Percentiles rank a stretch among this genome's conserved stretches.
These are phyloP conservation scores for Struthidea cinerea DNA, from an alignment of 2,113 vertebrate genomes.

Conservation along the genomic window DNA sequence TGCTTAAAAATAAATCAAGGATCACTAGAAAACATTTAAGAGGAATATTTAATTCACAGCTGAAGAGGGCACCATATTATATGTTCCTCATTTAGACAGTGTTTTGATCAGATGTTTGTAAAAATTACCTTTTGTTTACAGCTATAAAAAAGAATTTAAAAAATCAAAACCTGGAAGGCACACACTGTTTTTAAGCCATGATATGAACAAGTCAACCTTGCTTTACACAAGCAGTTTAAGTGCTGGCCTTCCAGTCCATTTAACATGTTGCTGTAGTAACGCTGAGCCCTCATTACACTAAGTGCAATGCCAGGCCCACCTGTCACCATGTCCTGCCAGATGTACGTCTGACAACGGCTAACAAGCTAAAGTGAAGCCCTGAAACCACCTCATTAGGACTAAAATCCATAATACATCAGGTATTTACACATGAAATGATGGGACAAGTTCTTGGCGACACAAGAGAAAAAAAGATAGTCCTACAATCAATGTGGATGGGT, in stretches of 20 bases:
- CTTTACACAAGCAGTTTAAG: not conserved
- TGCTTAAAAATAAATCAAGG: not conserved
- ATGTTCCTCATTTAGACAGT: not conserved
- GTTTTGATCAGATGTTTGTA: not conserved
- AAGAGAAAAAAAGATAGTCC: not conserved
- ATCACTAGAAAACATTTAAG: not conserved
- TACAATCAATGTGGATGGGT: not conserved
- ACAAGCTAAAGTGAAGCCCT: not conserved
- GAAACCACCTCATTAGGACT: not conserved
- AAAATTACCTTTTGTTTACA: not conserved
- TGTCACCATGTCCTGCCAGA: not conserved
- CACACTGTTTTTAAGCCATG: not conserved
- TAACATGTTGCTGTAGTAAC: not conserved
- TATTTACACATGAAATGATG: not conserved
- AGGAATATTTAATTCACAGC: not conserved
- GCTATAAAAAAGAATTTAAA: not conserved
- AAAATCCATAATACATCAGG: not conserved
- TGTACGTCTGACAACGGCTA: not conserved
- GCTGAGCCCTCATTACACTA: not conserved
- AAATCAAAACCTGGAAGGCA: not conserved
- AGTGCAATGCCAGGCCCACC: not conserved
- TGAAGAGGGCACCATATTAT: not conserved
- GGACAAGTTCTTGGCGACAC: not conserved
- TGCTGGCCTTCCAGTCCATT: not conserved
- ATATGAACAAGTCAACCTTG: not conserved